Evolutionary conservation across 2,797 vertebrate genomes (phyloP).

Genomic region (Muraenolepis orangiensis): DNA sequence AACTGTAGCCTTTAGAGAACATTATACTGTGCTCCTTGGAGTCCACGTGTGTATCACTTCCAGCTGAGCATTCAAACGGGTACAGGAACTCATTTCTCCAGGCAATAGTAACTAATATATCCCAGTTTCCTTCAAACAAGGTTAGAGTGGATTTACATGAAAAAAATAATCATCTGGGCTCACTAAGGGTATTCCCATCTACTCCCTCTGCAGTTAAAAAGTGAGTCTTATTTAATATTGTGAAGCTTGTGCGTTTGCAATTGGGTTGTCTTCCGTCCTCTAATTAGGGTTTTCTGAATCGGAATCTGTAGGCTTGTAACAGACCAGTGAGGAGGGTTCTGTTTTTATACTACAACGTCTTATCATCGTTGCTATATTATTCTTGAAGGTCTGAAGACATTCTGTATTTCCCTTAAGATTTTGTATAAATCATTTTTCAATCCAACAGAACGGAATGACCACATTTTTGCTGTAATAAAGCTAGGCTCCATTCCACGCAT

Average conservation of each 20-base stretch:
- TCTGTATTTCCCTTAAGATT: not conserved
- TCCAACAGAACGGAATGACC: not conserved
- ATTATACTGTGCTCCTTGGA: not conserved
- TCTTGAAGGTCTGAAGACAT: not conserved
- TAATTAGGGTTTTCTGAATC: not conserved
- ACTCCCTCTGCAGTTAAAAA: not conserved
- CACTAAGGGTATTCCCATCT: not conserved
- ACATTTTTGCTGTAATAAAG: not conserved
- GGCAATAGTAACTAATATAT: slow-evolving; percentile 7
- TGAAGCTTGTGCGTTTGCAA: not conserved
- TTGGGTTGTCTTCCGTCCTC: not conserved
- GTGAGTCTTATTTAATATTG: not conserved
- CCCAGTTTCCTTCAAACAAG: not conserved
- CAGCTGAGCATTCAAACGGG: slow-evolving; percentile 8
- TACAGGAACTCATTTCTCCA: slow-evolving; percentile 4
- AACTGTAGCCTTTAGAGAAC: slow-evolving; percentile 8
- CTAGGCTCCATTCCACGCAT: not conserved
- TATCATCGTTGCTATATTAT: not conserved
- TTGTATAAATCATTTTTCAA: not conserved
- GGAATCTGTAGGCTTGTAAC: no score
- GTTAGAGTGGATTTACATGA: not conserved
- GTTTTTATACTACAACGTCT: not conserved
- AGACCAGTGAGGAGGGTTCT: not conserved
- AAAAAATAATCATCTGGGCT: not conserved
- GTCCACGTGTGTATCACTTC: slow-evolving; percentile 5